Evolutionary conservation across 2,888 invertebrate genomes (phyloP).

Genomic region (Drosophila greeni): DNA sequence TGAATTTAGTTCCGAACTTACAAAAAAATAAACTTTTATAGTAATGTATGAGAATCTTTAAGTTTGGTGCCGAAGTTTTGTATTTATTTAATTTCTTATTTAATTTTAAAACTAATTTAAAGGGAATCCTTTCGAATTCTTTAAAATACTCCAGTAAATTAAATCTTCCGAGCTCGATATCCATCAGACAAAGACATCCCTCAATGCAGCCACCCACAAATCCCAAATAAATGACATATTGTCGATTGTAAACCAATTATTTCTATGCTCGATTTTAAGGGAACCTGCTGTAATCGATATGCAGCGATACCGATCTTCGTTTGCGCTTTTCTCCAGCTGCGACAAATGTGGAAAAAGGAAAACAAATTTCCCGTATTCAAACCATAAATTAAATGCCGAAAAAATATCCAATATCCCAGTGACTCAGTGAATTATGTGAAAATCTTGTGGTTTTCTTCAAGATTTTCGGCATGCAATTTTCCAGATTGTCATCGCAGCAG

Average conservation of each 20-base stretch:
- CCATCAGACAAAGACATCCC: not conserved
- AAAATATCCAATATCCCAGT: constrained; percentile 62
- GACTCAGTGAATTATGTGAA: constrained; percentile 35
- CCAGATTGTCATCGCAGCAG: constrained; percentile 34
- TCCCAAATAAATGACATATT: constrained; percentile 38
- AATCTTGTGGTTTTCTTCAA: constrained; percentile 40
- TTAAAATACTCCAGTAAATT: not conserved
- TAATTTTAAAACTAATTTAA: not conserved
- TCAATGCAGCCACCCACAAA: constrained; percentile 5
- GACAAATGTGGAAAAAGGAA: constrained; percentile 42
- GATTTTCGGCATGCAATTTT: constrained; percentile 57
- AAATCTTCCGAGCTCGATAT: not conserved
- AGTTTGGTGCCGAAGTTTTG: not conserved
- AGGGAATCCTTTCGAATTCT: not conserved
- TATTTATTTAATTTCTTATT: not conserved
- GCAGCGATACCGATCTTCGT: constrained; percentile 10
- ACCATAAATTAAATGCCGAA: constrained; percentile 42
- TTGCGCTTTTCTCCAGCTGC: constrained; percentile 19
- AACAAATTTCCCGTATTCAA: constrained; percentile 51
- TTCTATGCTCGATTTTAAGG: constrained; percentile 16
- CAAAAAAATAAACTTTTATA: not conserved
- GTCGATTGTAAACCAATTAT: constrained; percentile 15
- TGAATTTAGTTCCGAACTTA: not conserved
- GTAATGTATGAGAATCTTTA: not conserved
- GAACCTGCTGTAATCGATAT: constrained; percentile 53